phyloP scores from a whole-genome alignment of 2,113 vertebrate species.

The Anguilla japonica region DNA sequence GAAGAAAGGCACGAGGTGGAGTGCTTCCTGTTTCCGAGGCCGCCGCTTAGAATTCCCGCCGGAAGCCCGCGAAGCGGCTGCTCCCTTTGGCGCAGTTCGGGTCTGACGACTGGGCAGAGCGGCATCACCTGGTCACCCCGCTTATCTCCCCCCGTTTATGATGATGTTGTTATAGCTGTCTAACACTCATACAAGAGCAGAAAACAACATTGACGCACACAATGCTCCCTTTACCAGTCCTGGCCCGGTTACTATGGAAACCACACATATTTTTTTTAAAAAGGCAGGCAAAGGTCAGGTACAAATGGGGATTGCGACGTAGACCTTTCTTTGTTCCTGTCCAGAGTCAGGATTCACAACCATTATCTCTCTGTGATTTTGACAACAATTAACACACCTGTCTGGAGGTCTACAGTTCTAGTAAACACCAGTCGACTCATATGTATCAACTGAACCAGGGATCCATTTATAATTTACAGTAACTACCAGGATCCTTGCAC shows the following conservation, averaged over 20 bases:
- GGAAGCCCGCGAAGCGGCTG: background rate
- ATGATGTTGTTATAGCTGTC: conserved; percentile 16
- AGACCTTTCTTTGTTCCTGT: background rate
- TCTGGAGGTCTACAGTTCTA: background rate
- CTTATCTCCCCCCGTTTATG: background rate
- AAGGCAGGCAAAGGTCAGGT: background rate
- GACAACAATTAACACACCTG: background rate
- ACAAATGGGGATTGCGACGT: background rate
- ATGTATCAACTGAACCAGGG: background rate
- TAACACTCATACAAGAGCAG: conserved; percentile 2
- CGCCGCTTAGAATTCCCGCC: background rate
- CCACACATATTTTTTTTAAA: background rate
- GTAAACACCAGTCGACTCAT: background rate
- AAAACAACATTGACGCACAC: conserved; percentile 5
- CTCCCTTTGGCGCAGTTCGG: background rate
- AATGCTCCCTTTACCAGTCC: conserved; percentile 18
- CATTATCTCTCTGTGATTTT: background rate
- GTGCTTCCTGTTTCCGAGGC: background rate
- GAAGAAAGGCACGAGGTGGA: background rate
- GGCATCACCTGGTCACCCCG: background rate
- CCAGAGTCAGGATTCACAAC: background rate
- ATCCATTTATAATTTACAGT: background rate
- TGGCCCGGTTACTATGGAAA: conserved; percentile 23
- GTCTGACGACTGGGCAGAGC: background rate
- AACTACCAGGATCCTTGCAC: background rate